Conservation (phyloP, 2,888 invertebrate genomes). For the Iphiclides podalirius region DNA sequence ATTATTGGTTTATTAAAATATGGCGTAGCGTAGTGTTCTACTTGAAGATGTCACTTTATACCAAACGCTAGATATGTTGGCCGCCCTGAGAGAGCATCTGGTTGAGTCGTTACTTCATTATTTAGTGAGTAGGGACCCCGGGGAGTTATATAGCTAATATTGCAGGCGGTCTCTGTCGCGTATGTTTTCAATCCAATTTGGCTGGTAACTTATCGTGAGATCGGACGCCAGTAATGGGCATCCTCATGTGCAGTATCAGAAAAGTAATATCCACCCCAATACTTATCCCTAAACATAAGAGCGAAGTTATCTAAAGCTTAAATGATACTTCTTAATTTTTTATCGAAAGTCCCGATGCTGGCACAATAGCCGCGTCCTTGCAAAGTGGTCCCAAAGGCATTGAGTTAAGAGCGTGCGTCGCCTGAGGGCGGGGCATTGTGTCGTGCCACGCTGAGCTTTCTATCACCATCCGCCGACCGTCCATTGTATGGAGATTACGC, state of each 20-base stretch:
- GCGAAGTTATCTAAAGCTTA: too few species aligned
- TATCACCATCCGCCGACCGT: slow-evolving; percentile 36
- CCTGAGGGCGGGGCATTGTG: slow-evolving; percentile 3
- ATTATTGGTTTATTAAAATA: too few species aligned
- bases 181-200: slow-evolving; percentile 18
- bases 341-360: too few species aligned
- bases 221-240: too few species aligned
- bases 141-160: slow-evolving; percentile 33
- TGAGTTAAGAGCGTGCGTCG: not conserved
- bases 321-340: too few species aligned
- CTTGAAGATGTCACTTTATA: not conserved
- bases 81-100: slow-evolving; percentile 39
- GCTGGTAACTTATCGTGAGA: slow-evolving; percentile 19
- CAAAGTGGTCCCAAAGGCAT: slow-evolving; percentile 1
- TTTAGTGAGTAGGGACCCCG: slow-evolving; percentile 29
- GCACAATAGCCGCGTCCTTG: too few species aligned
- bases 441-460: slow-evolving; percentile 29
- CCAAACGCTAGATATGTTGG: not conserved
- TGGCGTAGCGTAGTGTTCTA: slow-evolving; percentile 1
- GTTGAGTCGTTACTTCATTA: slow-evolving; percentile 37
- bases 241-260: too few species aligned
- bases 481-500: slow-evolving; percentile 59
- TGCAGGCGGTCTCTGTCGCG: slow-evolving; percentile 29
- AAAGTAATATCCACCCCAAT: too few species aligned
- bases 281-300: too few species aligned